Evolutionary conservation across 1,140 invertebrate species (phyloP).

Genomic region (Periplaneta americana): DNA sequence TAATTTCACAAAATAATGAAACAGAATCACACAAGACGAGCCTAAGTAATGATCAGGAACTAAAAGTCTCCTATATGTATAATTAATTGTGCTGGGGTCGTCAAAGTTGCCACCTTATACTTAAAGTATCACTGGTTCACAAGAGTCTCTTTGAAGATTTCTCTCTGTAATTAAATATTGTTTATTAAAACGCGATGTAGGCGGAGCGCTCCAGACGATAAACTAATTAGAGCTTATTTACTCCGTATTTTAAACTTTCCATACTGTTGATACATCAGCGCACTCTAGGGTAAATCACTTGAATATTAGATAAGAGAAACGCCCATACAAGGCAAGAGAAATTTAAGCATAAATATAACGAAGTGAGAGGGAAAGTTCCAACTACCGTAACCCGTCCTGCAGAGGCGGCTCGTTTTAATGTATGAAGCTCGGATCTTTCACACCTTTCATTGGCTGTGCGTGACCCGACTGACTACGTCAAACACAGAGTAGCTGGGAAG

Average conservation of each 20-base stretch:
- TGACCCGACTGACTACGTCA: no score
- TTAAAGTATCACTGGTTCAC: background rate
- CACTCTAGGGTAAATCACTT: background rate
- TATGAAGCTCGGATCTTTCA: no score
- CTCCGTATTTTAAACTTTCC: background rate
- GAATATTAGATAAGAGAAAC: background rate
- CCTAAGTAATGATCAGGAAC: no score
- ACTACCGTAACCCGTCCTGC: no score
- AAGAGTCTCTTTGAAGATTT: background rate
- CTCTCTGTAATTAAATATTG: background rate
- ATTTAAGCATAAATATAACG: background rate
- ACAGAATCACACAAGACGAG: no score
- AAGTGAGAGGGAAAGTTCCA: background rate
- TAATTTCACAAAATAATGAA: no score
- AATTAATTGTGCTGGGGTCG: no score
- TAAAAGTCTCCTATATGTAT: no score
- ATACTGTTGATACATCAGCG: background rate
- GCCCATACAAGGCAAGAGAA: background rate
- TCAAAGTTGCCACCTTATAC: no score
- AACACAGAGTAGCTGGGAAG: no score
- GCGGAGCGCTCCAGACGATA: background rate
- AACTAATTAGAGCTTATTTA: background rate
- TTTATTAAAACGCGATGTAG: background rate
- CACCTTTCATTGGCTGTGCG: no score
- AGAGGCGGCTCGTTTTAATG: no score